Conservation (phyloP, 2,113 vertebrate species). For the Burhinus oedicnemus region DNA sequence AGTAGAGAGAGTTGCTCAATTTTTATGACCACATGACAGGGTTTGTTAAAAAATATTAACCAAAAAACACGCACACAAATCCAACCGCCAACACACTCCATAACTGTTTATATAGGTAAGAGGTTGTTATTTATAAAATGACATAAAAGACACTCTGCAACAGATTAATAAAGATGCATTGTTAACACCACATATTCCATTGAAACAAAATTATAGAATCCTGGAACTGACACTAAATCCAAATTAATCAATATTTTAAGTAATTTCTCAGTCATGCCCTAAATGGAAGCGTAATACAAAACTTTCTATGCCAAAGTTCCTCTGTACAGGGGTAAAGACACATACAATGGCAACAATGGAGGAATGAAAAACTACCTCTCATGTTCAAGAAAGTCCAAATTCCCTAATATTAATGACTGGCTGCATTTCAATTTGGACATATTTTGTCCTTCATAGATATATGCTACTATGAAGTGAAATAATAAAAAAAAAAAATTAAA, state of each 20-base stretch:
- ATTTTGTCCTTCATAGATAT: not conserved
- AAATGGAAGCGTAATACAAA: not conserved
- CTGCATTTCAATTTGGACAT: not conserved
- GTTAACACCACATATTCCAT: not conserved
- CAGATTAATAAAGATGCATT: not conserved
- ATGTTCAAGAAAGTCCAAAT: not conserved
- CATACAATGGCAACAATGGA: not conserved
- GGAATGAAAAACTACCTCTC: not conserved
- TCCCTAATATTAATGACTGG: not conserved
- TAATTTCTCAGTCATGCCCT: not conserved
- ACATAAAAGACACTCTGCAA: not conserved
- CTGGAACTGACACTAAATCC: not conserved
- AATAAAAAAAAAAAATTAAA: not conserved
- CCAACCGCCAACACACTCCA: not conserved
- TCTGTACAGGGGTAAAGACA: not conserved
- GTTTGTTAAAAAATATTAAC: not conserved
- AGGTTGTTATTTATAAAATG: not conserved
- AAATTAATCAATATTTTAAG: not conserved
- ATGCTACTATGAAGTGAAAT: not conserved
- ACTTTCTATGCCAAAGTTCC: not conserved
- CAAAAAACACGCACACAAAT: not conserved
- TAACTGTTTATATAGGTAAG: not conserved
- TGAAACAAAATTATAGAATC: not conserved
- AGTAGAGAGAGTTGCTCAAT: not conserved
- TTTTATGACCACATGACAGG: not conserved